These are phyloP conservation scores for Sigmodon hispidus DNA, from an alignment of 2,113 vertebrate genomes.

Conservation along the genomic window DNA sequence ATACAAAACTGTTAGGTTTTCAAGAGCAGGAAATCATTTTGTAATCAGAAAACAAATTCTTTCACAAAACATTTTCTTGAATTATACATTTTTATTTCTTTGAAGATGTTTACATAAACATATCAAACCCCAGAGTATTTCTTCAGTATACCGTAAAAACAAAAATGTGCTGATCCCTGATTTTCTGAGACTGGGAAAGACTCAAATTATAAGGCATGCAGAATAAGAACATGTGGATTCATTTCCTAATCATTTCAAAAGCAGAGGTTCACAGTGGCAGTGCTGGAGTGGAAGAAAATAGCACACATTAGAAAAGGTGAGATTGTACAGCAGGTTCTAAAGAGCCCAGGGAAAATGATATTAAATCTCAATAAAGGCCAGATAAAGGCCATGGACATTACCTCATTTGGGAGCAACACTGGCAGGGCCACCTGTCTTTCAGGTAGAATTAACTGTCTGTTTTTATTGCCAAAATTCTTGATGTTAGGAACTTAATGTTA, in stretches of 20 bases:
- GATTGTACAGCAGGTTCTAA: conserved; percentile 37
- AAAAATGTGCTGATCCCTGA: conserved; percentile 70
- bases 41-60: conserved; percentile 78
- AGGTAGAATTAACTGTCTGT: conserved; percentile 66
- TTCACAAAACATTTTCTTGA: conserved; percentile 75
- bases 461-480: conserved; percentile 67
- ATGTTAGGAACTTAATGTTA: conserved; percentile 55
- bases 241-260: conserved; percentile 71
- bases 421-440: conserved; percentile 44
- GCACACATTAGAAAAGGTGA: conserved; percentile 61
- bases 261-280: conserved; percentile 54
- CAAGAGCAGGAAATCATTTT: conserved; percentile 76
- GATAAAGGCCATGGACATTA: conserved; percentile 63
- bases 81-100: conserved; percentile 74
- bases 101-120: conserved; percentile 75
- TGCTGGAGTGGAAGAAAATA: conserved; percentile 41
- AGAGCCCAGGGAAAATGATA: conserved; percentile 48
- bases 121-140: conserved; percentile 66
- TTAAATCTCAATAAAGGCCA: conserved; percentile 56
- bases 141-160: conserved; percentile 66
- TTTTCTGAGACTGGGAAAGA: conserved; percentile 51
- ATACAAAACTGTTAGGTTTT: conserved; percentile 67
- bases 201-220: conserved; percentile 59
- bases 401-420: conserved; percentile 71
- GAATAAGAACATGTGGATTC: conserved; percentile 53